Conservation (phyloP, 2,888 invertebrate species). For the Saturnia pavonia region DNA sequence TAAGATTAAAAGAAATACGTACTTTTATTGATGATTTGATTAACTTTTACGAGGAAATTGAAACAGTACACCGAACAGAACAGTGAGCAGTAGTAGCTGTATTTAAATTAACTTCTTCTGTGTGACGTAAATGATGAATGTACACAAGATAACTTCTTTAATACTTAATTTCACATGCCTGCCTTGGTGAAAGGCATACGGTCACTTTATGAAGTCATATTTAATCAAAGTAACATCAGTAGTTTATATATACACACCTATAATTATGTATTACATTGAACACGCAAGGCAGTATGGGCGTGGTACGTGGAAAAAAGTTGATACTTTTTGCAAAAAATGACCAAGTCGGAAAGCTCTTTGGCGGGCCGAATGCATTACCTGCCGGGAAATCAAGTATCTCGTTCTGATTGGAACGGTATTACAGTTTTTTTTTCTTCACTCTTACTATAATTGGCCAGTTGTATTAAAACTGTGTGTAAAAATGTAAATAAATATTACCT, state of each 20-base stretch:
- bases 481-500: background rate
- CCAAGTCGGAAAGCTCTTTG: constrained; percentile 12
- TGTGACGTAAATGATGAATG: background rate
- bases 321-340: background rate
- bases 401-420: constrained; percentile 3
- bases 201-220: constrained; percentile 10
- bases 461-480: background rate
- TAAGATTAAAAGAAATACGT: no score
- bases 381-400: constrained; percentile 4
- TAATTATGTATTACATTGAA: constrained; percentile 2
- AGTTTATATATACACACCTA: background rate
- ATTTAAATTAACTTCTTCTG: background rate
- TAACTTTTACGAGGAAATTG: no score
- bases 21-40: no score
- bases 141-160: background rate
- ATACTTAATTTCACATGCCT: background rate
- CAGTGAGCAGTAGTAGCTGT: background rate
- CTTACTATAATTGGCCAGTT: background rate
- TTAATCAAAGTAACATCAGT: constrained; percentile 8
- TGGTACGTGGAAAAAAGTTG: background rate
- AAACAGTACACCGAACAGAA: no score
- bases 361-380: background rate
- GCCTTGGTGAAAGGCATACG: constrained; percentile 2
- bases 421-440: background rate
- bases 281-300: constrained; percentile 4